These are phyloP conservation scores for Hydraecia micacea DNA, from an alignment of 2,888 invertebrate genomes.

Conservation along the genomic window DNA sequence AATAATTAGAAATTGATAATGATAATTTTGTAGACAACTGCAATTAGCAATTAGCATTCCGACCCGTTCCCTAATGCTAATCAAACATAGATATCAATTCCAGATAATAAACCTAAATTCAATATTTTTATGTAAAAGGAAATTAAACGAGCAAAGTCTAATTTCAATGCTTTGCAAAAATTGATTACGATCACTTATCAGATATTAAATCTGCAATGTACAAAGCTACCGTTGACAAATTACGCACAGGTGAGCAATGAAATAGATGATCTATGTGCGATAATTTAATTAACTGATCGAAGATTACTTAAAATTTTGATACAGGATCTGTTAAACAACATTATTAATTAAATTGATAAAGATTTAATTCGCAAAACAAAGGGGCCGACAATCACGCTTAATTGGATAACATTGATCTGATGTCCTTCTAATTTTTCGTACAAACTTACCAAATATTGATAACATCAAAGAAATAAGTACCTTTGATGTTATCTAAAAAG, in stretches of 20 bases:
- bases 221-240: slow-evolving; percentile 57
- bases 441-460: slow-evolving; percentile 27
- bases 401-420: slow-evolving; percentile 51
- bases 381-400: slow-evolving; percentile 42
- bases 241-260: slow-evolving; percentile 35
- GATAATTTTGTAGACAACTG: slow-evolving; percentile 8
- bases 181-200: slow-evolving; percentile 61
- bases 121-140: slow-evolving; percentile 27
- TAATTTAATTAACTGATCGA: slow-evolving; percentile 57
- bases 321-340: slow-evolving; percentile 61
- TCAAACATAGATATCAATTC: slow-evolving; percentile 50
- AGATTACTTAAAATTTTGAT: slow-evolving; percentile 60
- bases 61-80: slow-evolving; percentile 26
- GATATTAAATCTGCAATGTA: slow-evolving; percentile 47
- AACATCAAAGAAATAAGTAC: neutral
- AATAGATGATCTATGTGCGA: slow-evolving; percentile 57
- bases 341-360: slow-evolving; percentile 66
- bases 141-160: slow-evolving; percentile 37
- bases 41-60: slow-evolving; percentile 13
- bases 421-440: slow-evolving; percentile 35
- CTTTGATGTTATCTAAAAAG: neutral
- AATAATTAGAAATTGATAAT: slow-evolving; percentile 26
- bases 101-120: slow-evolving; percentile 38
- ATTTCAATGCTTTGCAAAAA: slow-evolving; percentile 57
- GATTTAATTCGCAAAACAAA: slow-evolving; percentile 44